Evolutionary conservation across 2,113 vertebrate species (phyloP), one percentile per base, ranked within the genome.

Genomic region (Erinaceus europaeus): DNA sequence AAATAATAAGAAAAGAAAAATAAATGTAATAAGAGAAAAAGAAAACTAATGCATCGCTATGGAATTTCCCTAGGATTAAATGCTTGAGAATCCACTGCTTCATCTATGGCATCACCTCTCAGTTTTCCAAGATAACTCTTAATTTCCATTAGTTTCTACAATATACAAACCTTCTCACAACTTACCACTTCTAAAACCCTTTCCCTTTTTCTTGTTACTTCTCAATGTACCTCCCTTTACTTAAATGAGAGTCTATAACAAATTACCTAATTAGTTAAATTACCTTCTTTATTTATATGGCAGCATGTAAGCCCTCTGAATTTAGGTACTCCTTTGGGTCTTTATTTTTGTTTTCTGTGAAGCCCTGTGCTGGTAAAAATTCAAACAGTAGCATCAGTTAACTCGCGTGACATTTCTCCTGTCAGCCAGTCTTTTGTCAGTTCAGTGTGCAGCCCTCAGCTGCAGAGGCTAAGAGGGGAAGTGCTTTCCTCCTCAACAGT

Each of bases 61-160:
- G n/a, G n/a, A n/a, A n/a, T n/a, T n/a, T n/a, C n/a, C n/a, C n/a
- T n/a, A n/a, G n/a, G n/a, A n/a, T n/a, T n/a, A n/a, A n/a, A n/a
- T n/a, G n/a, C n/a, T n/a, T n/a, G n/a, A n/a, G n/a, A n/a, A n/a
- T n/a, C n/a, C n/a, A n/a, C n/a, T n/a, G n/a, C n/a, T n/a, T n/a
- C n/a, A n/a, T n/a, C n/a, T n/a, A n/a, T n/a, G n/a, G n/a, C n/a
- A n/a, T n/a, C n/a, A n/a, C n/a, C n/a, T n/a, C n/a, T n/a, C n/a
- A n/a, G n/a, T n/a, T n/a, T n/a, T 0, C 36, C 21, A 0, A 20
- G n/a, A 2, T 2, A 36, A 12, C 44, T 36, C 57, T 46, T 12
- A 4, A 32, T 34, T 25, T 44, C 20, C n/a, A 52, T 18, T 11
- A 0, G 29, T 14, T 68, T 74, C 23, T 61, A 29, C 44, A 3